Evolutionary conservation across 2,888 invertebrate genomes (phyloP), one percentile per base, ranked within the genome.

Genomic region (Morpho helenor): DNA sequence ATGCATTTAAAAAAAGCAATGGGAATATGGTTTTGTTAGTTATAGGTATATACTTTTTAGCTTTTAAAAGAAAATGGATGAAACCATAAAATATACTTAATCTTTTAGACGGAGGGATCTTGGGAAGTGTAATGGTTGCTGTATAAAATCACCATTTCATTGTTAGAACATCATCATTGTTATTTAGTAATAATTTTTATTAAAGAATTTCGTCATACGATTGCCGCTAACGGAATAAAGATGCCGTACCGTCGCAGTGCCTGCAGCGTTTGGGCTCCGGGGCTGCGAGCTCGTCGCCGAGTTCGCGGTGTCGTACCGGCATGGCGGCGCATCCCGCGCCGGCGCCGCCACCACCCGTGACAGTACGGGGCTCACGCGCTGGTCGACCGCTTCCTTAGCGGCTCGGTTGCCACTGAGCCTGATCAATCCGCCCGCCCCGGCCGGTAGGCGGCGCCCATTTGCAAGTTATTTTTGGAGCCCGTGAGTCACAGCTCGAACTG

Each of bases 211-310:
- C 2, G 31, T 41, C 43, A 43, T 48, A 60, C 51, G 49, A 41
- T 50, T 53, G 43, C 22, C 49, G 39, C 42, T 54, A 49, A 49
- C 31, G 43, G 31, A 53, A 46, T 39, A 50, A 42, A 54, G 47
- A 60, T 68, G 80, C 76, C 80, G 79, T 94, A 96, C 96, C 96
- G 95, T 96, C 96, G 95, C 96, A 96, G 92, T 95, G 95, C 93
- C 95, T 95, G 95, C 96, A 96, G 94, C 96, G 95, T 92, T 96
- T 96, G 91, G 96, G 95, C 93, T 95, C 94, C 92, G 96, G 95
- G 77, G 87, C 83, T 79, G 89, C 89, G 87, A 87, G 82, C 80
- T 89, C 89, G 82, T 91, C 91, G 85, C 90, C 87, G 86, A 87
- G 87, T 82, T 88, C 88, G 87, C 91, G 91, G 78, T 91, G 89